Percentiles rank a stretch among this genome's conserved stretches.
These are phyloP conservation scores for Caenorhabditis becei DNA, from an alignment of 2,888 invertebrate species.

Conservation along the genomic window DNA sequence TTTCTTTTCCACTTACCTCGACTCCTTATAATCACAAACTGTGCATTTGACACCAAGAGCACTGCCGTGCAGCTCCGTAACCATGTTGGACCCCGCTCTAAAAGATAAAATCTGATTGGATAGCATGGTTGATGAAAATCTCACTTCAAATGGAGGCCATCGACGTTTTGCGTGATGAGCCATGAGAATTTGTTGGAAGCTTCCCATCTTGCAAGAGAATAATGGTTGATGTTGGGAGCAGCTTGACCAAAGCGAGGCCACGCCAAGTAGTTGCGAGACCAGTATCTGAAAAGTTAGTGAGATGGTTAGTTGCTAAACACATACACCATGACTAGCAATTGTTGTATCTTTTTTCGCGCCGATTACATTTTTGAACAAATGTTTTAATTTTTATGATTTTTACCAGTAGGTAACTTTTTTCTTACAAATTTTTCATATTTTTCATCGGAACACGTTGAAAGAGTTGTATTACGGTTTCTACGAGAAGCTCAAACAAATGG, in stretches of 20 bases:
- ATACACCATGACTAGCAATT: too few species aligned
- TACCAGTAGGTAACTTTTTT: too few species aligned
- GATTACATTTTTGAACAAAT: too few species aligned
- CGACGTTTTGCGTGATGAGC: conserved; percentile 97
- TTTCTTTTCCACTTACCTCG: conserved; percentile 50
- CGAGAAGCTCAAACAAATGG: too few species aligned
- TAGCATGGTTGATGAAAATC: too few species aligned
- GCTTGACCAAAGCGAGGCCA: conserved; percentile 89
- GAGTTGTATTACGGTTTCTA: too few species aligned
- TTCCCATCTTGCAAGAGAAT: conserved; percentile 86
- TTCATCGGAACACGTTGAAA: too few species aligned
- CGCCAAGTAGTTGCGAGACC: conserved; percentile 96
- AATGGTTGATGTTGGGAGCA: conserved; percentile 89
- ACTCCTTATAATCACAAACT: conserved; percentile 64
- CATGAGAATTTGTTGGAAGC: conserved; percentile 84
- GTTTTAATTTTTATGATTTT: too few species aligned
- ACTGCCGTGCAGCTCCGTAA: conserved; percentile 93
- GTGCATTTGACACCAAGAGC: conserved; percentile 73
- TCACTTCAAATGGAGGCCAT: conserved; percentile 87
- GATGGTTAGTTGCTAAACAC: too few species aligned
- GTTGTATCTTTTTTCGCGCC: too few species aligned
- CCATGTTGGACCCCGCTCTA: conserved; percentile 90
- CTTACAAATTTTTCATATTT: too few species aligned
- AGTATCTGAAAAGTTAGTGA: conserved; percentile 86
- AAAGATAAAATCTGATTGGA: neutral